Evolutionary conservation across 2,113 vertebrate species (phyloP).

Genomic region (Bufo gargarizans): DNA sequence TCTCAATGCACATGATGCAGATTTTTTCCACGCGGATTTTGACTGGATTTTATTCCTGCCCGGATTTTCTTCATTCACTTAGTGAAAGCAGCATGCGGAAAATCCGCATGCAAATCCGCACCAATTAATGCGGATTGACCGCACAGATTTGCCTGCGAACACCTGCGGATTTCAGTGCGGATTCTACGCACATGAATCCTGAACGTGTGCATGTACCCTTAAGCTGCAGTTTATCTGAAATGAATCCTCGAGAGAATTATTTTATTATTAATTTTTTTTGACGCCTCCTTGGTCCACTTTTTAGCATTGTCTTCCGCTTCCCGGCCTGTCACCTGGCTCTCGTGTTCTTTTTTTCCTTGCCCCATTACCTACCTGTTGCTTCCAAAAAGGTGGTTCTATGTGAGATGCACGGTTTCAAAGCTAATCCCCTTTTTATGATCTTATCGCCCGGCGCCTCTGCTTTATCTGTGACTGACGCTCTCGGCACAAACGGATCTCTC

Average conservation of each 20-base stretch:
- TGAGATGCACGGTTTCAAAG: constrained; percentile 39
- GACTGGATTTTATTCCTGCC: too few relatives aligned
- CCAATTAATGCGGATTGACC: too few relatives aligned
- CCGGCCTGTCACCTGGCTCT: not conserved
- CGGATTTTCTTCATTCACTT: too few relatives aligned
- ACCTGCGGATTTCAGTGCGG: too few relatives aligned
- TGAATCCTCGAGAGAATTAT: not conserved
- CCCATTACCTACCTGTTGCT: constrained; percentile 28
- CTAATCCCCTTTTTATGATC: constrained; percentile 45
- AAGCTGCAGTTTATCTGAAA: not conserved
- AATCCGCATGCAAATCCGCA: too few relatives aligned
- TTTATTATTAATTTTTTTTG: constrained; percentile 1
- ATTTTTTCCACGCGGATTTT: too few relatives aligned
- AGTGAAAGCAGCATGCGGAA: too few relatives aligned
- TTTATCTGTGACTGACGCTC: constrained; percentile 51
- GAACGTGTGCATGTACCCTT: too few relatives aligned
- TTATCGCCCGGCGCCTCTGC: constrained; percentile 43
- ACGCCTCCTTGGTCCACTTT: not conserved
- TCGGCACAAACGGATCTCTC: constrained; percentile 42
- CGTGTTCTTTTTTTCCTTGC: not conserved
- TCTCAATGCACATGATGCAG: too few relatives aligned
- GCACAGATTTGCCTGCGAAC: too few relatives aligned
- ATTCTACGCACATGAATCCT: too few relatives aligned
- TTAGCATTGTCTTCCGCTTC: not conserved
- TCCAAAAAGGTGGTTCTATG: constrained; percentile 33